These are phyloP conservation scores for Camponotus vicinus DNA, from an alignment of 1,140 invertebrate genomes.

Conservation along the genomic window DNA sequence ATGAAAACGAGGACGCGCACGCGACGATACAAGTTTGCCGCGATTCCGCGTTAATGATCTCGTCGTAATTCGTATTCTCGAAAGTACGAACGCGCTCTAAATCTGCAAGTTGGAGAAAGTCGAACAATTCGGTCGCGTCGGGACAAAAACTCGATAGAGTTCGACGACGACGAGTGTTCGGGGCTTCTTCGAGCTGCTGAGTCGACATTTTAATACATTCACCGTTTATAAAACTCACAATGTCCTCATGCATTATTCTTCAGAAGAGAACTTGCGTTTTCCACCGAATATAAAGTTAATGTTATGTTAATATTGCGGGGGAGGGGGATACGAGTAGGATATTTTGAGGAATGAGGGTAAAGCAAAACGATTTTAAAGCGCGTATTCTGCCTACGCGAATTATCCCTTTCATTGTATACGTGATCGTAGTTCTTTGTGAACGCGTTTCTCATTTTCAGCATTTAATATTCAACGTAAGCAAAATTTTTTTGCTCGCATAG, in stretches of 20 bases:
- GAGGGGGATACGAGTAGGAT: background rate
- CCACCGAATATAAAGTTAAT: constrained; percentile 41
- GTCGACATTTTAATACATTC: constrained; percentile 55
- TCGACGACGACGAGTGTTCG: constrained; percentile 3
- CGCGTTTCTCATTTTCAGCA: background rate
- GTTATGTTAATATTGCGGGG: constrained; percentile 45
- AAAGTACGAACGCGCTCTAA: background rate
- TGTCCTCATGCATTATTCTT: constrained; percentile 54
- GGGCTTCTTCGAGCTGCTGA: constrained; percentile 5
- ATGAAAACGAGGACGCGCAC: background rate
- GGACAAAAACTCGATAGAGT: constrained; percentile 18
- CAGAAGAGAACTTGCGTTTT: constrained; percentile 23
- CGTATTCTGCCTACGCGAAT: background rate
- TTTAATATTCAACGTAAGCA: background rate
- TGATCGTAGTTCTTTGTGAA: no score
- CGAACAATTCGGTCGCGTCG: background rate
- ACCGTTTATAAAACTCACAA: constrained; percentile 49
- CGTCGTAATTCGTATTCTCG: constrained; percentile 1
- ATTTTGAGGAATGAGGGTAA: constrained; percentile 32
- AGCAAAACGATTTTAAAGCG: constrained; percentile 42
- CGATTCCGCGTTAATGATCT: constrained; percentile 13
- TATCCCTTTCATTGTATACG: background rate
- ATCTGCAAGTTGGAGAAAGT: constrained; percentile 28
- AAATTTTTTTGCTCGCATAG: background rate
- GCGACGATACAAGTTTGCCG: background rate